Percentiles rank a stretch among this genome's conserved stretches.
Evolutionary conservation across 2,113 vertebrate species (phyloP).

Genomic region (Nycticryphes semicollaris): DNA sequence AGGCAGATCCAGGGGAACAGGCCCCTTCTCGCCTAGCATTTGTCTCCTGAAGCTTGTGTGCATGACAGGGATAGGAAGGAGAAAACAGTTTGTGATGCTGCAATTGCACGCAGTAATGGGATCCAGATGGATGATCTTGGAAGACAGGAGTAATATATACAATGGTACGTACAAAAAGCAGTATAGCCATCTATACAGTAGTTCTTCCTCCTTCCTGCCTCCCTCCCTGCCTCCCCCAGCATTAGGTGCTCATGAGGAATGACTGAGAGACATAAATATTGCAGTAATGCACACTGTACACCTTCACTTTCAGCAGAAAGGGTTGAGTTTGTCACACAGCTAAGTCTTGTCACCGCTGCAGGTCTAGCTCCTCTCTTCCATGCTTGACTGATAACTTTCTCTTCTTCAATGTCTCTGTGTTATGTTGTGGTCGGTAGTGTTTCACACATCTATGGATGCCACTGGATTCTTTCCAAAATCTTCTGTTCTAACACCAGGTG

Average conservation of each 20-base stretch:
- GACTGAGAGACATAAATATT: constrained; percentile 8
- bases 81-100: neutral
- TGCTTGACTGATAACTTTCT: neutral
- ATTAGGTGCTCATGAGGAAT: neutral
- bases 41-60: neutral
- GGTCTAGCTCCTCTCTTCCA: neutral
- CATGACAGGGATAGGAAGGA: neutral
- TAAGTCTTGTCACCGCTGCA: neutral
- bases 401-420: neutral
- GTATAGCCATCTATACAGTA: neutral
- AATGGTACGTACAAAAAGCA: neutral
- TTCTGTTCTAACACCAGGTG: neutral
- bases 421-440: neutral
- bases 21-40: neutral
- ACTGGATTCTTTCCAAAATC: neutral
- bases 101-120: neutral
- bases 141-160: neutral
- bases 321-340: constrained; percentile 1
- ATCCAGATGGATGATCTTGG: neutral
- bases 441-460: neutral
- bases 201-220: neutral
- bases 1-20: neutral
- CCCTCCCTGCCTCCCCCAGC: neutral
- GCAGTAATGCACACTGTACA: neutral
- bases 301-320: constrained; percentile 12